Conservation (phyloP, 2,888 invertebrate species). For the Papilio gigon region DNA sequence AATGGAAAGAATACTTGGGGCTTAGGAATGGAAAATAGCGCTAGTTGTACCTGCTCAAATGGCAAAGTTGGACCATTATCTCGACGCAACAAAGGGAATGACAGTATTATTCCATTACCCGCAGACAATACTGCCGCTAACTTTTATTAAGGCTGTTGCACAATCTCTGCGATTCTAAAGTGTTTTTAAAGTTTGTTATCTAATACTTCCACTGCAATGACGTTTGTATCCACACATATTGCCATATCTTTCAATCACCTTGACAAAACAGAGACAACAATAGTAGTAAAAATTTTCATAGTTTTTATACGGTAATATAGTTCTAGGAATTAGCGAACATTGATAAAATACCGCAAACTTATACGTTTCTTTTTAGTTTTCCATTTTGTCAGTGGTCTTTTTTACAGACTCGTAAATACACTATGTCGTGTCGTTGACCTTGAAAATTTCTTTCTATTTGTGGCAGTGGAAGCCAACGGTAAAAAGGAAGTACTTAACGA, state of each 20-base stretch:
- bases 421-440: not conserved
- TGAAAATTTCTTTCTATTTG: no score
- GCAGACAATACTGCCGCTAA: conserved; percentile 37
- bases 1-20: conserved; percentile 35
- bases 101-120: conserved; percentile 41
- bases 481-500: not conserved
- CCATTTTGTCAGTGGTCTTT: no score
- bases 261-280: not conserved
- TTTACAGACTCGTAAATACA: no score
- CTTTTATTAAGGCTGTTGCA: conserved; percentile 37
- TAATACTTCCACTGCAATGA: not conserved
- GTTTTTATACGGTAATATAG: no score
- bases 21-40: conserved; percentile 40
- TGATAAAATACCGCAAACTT: no score
- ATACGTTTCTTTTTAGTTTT: no score
- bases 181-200: conserved; percentile 23
- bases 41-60: conserved; percentile 38
- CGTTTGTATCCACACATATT: not conserved
- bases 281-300: no score
- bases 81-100: conserved; percentile 41
- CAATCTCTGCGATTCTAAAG: conserved; percentile 18
- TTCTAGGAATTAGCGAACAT: no score
- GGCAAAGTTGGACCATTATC: conserved; percentile 40
- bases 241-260: not conserved
- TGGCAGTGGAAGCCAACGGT: no score